Percentiles rank a stretch among this genome's conserved stretches.
These are phyloP conservation scores for Macrobrachium rosenbergii DNA, from an alignment of 1,140 invertebrate genomes.

Conservation along the genomic window DNA sequence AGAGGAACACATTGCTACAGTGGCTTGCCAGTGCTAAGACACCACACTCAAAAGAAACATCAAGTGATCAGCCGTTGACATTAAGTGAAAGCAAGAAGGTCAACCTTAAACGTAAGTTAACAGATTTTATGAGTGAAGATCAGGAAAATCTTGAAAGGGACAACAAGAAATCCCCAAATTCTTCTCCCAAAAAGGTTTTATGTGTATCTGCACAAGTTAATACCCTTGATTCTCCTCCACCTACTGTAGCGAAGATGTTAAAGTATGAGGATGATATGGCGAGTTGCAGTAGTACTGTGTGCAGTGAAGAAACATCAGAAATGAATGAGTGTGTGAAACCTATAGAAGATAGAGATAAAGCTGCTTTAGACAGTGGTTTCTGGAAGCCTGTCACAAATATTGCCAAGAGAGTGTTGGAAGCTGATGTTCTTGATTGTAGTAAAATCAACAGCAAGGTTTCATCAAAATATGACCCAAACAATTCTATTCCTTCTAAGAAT, in stretches of 20 bases:
- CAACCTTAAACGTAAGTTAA: conserved; percentile 58
- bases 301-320: conserved; percentile 16
- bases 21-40: conserved; percentile 57
- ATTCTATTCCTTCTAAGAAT: neutral
- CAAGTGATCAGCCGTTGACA: neutral
- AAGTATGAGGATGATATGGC: conserved; percentile 45
- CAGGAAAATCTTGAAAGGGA: conserved; percentile 39
- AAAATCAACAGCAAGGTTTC: neutral
- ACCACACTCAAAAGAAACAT: conserved; percentile 26
- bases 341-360: conserved; percentile 44
- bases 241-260: conserved; percentile 58
- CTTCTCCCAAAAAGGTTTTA: conserved; percentile 40
- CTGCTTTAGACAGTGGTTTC: conserved; percentile 18
- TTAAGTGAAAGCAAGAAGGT: conserved; percentile 53
- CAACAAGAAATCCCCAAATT: conserved; percentile 40
- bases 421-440: neutral
- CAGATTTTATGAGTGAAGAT: conserved; percentile 48
- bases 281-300: neutral
- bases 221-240: neutral
- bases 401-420: neutral
- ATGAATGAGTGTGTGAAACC: conserved; percentile 57
- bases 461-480: neutral
- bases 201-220: conserved; percentile 18
- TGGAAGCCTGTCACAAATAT: conserved; percentile 46
- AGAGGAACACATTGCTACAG: conserved; percentile 54